Conservation (phyloP, 2,797 vertebrate species). For the Peromyscus eremicus region DNA sequence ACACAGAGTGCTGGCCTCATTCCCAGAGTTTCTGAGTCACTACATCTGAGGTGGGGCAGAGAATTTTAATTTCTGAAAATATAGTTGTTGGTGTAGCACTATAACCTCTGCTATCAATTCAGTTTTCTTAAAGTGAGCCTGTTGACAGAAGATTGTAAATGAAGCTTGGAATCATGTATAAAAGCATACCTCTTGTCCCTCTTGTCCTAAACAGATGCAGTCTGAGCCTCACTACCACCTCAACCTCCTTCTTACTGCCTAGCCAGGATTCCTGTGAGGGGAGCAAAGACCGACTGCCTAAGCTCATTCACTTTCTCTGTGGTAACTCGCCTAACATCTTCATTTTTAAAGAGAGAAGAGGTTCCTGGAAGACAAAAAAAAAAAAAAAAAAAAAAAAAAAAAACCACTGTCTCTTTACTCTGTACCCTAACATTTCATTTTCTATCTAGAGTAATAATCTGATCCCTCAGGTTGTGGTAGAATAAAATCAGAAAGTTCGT, state of each 20-base stretch:
- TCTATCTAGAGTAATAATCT: slow-evolving; percentile 7
- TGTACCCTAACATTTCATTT: not conserved
- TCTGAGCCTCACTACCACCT: not conserved
- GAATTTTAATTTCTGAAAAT: slow-evolving; percentile 40
- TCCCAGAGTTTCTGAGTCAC: not conserved
- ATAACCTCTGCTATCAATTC: not conserved
- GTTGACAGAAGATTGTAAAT: not conserved
- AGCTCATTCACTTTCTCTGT: not conserved
- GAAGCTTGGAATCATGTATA: not conserved
- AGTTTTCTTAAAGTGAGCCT: not conserved
- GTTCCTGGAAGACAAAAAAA: slow-evolving; percentile 17
- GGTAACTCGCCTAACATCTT: not conserved
- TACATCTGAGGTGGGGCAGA: not conserved
- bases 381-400: not conserved
- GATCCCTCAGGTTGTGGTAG: not conserved
- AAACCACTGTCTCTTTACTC: not conserved
- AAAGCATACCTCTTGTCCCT: not conserved
- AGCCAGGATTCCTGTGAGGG: not conserved
- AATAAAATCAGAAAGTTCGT: slow-evolving; percentile 59
- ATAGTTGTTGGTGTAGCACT: not conserved
- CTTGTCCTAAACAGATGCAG: not conserved
- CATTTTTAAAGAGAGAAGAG: slow-evolving; percentile 52
- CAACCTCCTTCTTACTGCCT: not conserved
- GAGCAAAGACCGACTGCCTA: not conserved
- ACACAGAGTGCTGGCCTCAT: not conserved